phyloP scores from a whole-genome alignment of 2,797 vertebrate genomes.

The Syndactyla subalaris region DNA sequence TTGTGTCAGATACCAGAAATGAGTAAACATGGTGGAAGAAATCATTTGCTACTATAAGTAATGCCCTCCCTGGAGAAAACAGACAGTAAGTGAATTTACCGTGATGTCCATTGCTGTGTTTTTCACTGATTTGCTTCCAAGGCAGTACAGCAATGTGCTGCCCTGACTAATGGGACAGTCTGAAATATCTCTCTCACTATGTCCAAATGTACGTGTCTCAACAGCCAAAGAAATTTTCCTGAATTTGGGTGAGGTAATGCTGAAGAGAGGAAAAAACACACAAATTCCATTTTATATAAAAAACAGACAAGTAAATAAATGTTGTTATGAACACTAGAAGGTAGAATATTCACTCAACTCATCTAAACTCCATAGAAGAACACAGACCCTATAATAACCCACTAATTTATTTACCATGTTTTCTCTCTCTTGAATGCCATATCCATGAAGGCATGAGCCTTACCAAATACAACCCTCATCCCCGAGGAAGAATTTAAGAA shows the following conservation, averaged over 20 bases:
- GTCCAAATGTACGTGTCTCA: neutral
- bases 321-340: neutral
- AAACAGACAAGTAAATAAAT: neutral
- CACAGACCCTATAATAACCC: neutral
- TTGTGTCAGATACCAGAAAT: neutral
- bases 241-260: neutral
- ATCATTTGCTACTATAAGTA: neutral
- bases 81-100: neutral
- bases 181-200: neutral
- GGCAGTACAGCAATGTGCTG: neutral
- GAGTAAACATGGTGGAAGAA: neutral
- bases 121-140: neutral
- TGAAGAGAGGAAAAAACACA: neutral
- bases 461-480: neutral
- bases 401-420: neutral
- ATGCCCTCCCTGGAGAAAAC: neutral
- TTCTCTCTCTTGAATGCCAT: neutral
- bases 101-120: neutral
- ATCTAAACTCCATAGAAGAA: neutral
- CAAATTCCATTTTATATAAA: neutral
- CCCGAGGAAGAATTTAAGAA: neutral
- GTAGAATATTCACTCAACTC: neutral
- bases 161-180: neutral
- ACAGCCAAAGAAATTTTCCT: neutral
- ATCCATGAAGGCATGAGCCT: neutral